Conservation (phyloP, 92 coral and sea anemone genomes). For the Nematostella vectensis region DNA sequence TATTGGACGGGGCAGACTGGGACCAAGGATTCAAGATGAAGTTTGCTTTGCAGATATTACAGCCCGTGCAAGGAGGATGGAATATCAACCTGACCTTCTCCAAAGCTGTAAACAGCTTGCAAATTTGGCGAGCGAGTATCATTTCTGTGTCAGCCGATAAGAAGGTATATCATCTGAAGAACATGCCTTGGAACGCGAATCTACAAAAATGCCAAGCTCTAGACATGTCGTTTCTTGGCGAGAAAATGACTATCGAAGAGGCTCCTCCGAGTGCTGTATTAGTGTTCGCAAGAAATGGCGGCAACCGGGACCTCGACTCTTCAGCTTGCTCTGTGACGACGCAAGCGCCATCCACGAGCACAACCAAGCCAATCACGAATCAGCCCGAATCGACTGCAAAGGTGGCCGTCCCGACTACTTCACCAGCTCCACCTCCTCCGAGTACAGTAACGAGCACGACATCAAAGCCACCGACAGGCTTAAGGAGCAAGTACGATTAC, state of each 20-base stretch:
- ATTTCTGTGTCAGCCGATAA: conserved; percentile 18
- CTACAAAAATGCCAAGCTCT: conserved; percentile 12
- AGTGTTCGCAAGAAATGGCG: not conserved
- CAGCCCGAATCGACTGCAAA: not conserved
- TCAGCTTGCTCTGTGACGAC: too few relatives aligned
- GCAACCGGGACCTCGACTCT: too few relatives aligned
- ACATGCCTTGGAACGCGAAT: conserved; percentile 36
- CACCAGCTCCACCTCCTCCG: conserved; percentile 1
- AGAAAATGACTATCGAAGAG: not conserved
- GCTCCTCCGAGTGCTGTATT: not conserved
- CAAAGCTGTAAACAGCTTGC: conserved; percentile 21
- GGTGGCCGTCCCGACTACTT: not conserved
- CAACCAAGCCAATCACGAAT: conserved; percentile 17
- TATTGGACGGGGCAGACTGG: conserved; percentile 7
- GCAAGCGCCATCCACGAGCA: conserved; percentile 14
- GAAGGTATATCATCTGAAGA: conserved; percentile 25
- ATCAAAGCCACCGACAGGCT: not conserved
- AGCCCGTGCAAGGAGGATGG: conserved; percentile 45
- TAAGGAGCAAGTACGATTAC: conserved; percentile 54
- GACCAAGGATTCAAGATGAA: conserved; percentile 31
- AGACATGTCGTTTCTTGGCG: not conserved
- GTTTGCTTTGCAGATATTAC: conserved; percentile 10
- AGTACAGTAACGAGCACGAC: not conserved
- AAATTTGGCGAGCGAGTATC: conserved; percentile 28
- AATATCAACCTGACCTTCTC: conserved; percentile 30